Conservation (phyloP, 2,888 invertebrate genomes). For the Cheilosia grossa region DNA sequence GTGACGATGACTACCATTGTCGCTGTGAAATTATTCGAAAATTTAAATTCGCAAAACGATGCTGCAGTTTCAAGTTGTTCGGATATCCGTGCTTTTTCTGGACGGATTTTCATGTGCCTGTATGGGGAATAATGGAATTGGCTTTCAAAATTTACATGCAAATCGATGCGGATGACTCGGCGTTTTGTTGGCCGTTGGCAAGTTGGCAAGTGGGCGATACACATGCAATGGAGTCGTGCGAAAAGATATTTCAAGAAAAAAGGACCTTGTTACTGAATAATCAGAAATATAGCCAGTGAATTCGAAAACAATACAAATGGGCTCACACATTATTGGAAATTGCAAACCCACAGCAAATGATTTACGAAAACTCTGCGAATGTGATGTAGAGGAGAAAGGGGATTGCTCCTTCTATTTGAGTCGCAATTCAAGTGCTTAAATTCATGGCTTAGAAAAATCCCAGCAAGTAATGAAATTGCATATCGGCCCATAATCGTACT, state of each 20-base stretch:
- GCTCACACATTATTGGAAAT: neutral
- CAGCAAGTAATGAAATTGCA: too few relatives aligned
- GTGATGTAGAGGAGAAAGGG: too few relatives aligned
- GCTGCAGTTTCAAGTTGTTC: constrained; percentile 36
- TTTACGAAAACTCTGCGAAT: too few relatives aligned
- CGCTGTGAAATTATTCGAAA: constrained; percentile 48
- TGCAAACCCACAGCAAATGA: too few relatives aligned
- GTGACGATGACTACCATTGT: neutral
- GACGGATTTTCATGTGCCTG: neutral
- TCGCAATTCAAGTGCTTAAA: too few relatives aligned
- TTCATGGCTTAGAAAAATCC: too few relatives aligned
- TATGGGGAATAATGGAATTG: constrained; percentile 56
- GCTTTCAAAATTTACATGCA: constrained; percentile 51
- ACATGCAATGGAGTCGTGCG: constrained; percentile 23
- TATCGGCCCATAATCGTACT: too few relatives aligned
- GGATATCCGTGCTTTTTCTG: constrained; percentile 53
- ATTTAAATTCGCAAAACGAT: constrained; percentile 58
- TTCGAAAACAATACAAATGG: constrained; percentile 14
- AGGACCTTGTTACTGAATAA: constrained; percentile 9
- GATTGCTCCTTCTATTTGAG: too few relatives aligned
- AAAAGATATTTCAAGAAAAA: constrained; percentile 8
- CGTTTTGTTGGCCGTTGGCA: constrained; percentile 33
- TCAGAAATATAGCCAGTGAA: constrained; percentile 27
- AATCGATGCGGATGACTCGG: constrained; percentile 46
- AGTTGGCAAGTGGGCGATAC: constrained; percentile 23